Percentiles rank a stretch among this genome's conserved stretches.
phyloP scores from a whole-genome alignment of 2,888 invertebrate genomes.

The Ormyrus rosae region DNA sequence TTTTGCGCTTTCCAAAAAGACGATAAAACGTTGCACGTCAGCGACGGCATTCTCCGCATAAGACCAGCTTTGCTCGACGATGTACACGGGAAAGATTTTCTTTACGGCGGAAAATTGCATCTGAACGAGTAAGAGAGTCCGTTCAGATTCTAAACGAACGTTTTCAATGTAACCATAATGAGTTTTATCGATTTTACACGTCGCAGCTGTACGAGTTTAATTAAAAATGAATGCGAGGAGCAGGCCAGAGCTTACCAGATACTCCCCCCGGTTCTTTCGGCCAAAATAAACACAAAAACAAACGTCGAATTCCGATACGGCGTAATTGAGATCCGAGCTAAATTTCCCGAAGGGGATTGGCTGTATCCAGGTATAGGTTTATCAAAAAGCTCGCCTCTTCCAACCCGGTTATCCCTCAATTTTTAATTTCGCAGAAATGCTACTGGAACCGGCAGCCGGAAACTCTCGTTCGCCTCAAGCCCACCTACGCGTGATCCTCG shows the following conservation, averaged over 20 bases:
- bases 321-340: slow-evolving; percentile 77
- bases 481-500: slow-evolving; percentile 77
- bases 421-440: slow-evolving; percentile 69
- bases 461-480: slow-evolving; percentile 66
- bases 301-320: slow-evolving; percentile 76
- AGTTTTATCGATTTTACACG: no score
- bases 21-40: slow-evolving; percentile 59
- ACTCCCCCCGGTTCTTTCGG: slow-evolving; percentile 77
- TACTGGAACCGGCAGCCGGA: slow-evolving; percentile 70
- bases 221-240: slow-evolving; percentile 69
- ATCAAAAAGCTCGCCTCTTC: no score
- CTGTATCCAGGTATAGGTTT: slow-evolving; percentile 77
- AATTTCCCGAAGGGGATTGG: slow-evolving; percentile 79
- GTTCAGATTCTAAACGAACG: no score
- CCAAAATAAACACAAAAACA: slow-evolving; percentile 74
- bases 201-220: slow-evolving; percentile 73
- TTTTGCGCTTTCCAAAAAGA: slow-evolving; percentile 70
- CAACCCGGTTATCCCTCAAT: no score
- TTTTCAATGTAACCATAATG: no score
- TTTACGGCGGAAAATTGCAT: slow-evolving; percentile 62
- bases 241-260: slow-evolving; percentile 70
- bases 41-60: slow-evolving; percentile 65
- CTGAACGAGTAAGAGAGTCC: slow-evolving; percentile 63
- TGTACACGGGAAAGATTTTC: slow-evolving; percentile 64
- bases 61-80: slow-evolving; percentile 67